Conservation (phyloP, 2,113 vertebrate species). For the Pituophis catenifer region DNA sequence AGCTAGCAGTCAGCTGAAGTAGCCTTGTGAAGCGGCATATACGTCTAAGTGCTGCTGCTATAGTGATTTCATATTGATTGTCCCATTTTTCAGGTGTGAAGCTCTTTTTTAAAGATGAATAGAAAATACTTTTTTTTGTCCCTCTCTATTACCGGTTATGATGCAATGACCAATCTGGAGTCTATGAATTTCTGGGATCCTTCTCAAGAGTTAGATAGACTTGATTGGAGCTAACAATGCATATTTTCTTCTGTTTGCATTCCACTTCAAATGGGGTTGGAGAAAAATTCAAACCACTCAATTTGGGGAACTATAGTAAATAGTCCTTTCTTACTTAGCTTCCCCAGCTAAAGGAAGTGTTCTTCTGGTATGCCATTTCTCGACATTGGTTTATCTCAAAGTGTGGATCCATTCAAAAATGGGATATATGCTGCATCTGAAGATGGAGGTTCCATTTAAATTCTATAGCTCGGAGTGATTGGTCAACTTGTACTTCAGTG, state of each 20-base stretch:
- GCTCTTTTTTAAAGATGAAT: background rate
- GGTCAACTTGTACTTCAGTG: background rate
- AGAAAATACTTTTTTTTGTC: background rate
- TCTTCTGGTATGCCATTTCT: no score
- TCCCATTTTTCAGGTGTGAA: background rate
- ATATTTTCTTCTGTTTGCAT: background rate
- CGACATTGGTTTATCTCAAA: no score
- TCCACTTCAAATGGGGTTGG: background rate
- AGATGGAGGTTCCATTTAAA: no score
- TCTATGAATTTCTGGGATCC: background rate
- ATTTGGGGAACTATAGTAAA: background rate
- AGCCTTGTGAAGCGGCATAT: no score
- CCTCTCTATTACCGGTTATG: background rate
- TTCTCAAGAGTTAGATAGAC: background rate
- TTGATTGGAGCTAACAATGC: background rate
- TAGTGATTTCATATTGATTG: background rate
- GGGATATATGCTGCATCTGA: no score
- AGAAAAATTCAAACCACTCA: background rate
- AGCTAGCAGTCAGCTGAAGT: no score
- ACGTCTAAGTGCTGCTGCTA: no score
- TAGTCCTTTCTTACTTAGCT: background rate
- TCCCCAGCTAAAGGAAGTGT: no score
- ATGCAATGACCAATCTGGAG: background rate
- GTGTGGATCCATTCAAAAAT: no score
- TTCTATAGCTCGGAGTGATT: background rate